Evolutionary conservation across 2,797 vertebrate genomes (phyloP).

Genomic region (Kryptolebias ocellatus): DNA sequence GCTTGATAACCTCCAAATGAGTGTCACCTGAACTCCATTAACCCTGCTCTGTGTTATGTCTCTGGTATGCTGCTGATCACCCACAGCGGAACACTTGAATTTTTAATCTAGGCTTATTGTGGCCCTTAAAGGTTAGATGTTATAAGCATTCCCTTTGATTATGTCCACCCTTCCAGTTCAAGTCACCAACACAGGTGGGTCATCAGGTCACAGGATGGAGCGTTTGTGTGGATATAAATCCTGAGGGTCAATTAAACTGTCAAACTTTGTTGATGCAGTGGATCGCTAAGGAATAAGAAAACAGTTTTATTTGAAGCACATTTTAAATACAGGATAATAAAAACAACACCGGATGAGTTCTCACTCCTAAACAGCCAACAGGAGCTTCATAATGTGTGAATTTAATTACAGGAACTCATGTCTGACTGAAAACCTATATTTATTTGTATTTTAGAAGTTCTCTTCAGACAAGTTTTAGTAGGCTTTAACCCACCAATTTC

Average conservation of each 20-base stretch:
- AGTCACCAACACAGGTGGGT: constrained; percentile 7
- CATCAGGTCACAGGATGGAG: constrained; percentile 11
- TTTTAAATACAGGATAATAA: background rate
- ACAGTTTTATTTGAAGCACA: background rate
- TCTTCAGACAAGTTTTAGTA: too few relatives aligned
- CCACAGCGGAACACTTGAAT: constrained; percentile 12
- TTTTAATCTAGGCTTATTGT: constrained; percentile 20
- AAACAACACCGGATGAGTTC: background rate
- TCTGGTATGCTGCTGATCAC: constrained; percentile 17
- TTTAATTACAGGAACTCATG: background rate
- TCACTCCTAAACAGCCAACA: background rate
- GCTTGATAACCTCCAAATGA: constrained; percentile 34
- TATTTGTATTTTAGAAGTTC: background rate
- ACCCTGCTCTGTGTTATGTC: constrained; percentile 31
- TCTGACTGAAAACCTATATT: background rate
- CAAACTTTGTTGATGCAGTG: constrained; percentile 10
- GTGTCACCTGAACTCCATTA: constrained; percentile 56
- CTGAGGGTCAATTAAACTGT: constrained; percentile 32
- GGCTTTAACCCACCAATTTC: too few relatives aligned
- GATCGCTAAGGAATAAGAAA: background rate
- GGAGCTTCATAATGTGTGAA: background rate
- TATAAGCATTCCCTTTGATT: constrained; percentile 30
- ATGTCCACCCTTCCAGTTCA: constrained; percentile 3
- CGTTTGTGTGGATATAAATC: constrained; percentile 7
- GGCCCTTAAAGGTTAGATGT: constrained; percentile 24